A percentile compares a stretch with the other conserved stretches of the same genome.
These are phyloP conservation scores for Telmatochromis brachygnathus DNA, from an alignment of 2,113 vertebrate genomes.

Conservation along the genomic window DNA sequence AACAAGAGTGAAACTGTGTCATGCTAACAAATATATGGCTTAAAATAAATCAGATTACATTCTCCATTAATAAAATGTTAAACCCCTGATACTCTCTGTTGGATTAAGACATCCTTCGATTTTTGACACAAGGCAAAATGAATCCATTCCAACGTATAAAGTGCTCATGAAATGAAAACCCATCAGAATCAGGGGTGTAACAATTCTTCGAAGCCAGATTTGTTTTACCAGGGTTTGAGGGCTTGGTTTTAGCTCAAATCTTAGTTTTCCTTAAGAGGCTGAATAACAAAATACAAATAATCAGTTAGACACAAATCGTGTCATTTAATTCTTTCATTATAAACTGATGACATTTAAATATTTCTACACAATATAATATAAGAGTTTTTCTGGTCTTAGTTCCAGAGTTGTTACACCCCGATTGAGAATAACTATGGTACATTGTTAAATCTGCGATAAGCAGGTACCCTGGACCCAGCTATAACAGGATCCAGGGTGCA, in stretches of 20 bases:
- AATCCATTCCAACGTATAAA: not conserved
- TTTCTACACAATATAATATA: not conserved
- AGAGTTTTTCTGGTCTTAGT: not conserved
- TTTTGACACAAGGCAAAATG: not conserved
- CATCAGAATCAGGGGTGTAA: not conserved
- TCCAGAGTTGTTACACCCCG: not conserved
- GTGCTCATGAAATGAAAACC: not conserved
- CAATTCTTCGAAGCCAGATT: not conserved
- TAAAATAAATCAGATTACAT: not conserved
- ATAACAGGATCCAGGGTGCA: accelerated
- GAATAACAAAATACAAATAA: not conserved
- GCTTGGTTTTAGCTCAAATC: not conserved
- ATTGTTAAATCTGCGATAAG: not conserved
- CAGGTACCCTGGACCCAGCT: not conserved
- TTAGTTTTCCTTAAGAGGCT: not conserved
- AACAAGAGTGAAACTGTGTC: not conserved
- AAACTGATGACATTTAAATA: not conserved
- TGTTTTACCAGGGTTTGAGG: not conserved
- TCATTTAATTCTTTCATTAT: not conserved
- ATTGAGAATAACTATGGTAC: not conserved
- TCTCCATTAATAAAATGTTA: not conserved
- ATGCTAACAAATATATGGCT: not conserved
- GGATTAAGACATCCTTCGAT: not conserved
- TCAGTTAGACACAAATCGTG: not conserved
- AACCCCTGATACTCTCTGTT: not conserved